Evolutionary conservation across 2,113 vertebrate species (phyloP).

Genomic region (Seriola dumerili): DNA sequence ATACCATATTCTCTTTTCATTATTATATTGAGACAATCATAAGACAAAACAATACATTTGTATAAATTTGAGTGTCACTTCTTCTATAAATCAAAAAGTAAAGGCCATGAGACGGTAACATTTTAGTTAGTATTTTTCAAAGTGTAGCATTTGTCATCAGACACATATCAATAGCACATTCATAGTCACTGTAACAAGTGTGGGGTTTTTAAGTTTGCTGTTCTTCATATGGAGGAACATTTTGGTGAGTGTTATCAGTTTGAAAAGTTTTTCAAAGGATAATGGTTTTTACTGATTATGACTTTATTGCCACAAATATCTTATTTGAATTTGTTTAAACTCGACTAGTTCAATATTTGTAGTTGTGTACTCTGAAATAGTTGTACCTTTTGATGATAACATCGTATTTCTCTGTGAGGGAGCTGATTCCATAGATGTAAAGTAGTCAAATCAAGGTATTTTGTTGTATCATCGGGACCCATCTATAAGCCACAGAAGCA

Average conservation of each 20-base stretch:
- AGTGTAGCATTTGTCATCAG: neutral
- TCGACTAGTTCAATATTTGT: constrained; percentile 4
- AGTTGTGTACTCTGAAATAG: neutral
- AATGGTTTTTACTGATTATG: constrained; percentile 14
- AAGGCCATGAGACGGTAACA: neutral
- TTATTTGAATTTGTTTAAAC: constrained; percentile 10
- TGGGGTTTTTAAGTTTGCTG: neutral
- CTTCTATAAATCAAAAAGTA: neutral
- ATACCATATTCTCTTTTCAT: neutral
- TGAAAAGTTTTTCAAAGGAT: constrained; percentile 2
- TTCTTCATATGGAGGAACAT: neutral
- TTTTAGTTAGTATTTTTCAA: neutral
- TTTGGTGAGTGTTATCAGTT: neutral
- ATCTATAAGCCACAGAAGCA: constrained; percentile 68
- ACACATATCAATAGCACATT: neutral
- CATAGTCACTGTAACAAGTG: neutral
- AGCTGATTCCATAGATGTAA: constrained; percentile 38
- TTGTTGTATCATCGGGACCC: constrained; percentile 60
- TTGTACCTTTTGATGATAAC: constrained; percentile 33
- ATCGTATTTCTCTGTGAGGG: constrained; percentile 10
- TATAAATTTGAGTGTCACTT: neutral
- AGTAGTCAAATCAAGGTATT: constrained; percentile 53
- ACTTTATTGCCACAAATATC: neutral
- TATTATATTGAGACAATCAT: neutral
- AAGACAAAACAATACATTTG: neutral